phyloP scores from a whole-genome alignment of 2,888 invertebrate species.

The Drosophila subquinaria region DNA sequence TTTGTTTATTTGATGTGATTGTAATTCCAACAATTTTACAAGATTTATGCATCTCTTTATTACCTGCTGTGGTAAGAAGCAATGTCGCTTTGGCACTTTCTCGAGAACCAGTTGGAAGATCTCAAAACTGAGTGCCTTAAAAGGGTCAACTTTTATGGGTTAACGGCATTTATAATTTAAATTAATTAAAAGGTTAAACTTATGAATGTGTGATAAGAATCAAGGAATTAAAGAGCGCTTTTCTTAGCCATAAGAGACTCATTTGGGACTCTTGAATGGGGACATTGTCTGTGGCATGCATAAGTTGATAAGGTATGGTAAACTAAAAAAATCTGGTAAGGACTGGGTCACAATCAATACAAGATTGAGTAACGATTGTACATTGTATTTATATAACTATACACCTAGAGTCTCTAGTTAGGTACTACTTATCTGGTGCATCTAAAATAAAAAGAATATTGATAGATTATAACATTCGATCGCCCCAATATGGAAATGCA shows the following conservation, averaged over 20 bases:
- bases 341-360: conserved; percentile 41
- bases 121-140: not conserved
- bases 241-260: not conserved
- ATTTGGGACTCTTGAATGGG: conserved; percentile 9
- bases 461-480: not conserved
- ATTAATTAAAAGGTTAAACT: conserved; percentile 11
- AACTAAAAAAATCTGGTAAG: conserved; percentile 36
- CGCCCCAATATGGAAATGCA: conserved; percentile 11
- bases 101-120: conserved; percentile 3
- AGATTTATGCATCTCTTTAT: conserved; percentile 23
- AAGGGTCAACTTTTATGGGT: conserved; percentile 17
- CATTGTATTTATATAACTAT: too few species aligned
- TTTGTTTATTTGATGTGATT: conserved; percentile 1
- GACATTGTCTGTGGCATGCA: conserved; percentile 11
- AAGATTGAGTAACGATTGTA: too few species aligned
- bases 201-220: conserved; percentile 10
- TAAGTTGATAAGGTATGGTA: conserved; percentile 28
- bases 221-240: conserved; percentile 3
- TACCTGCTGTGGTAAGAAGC: not conserved
- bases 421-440: not conserved
- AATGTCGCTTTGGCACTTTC: conserved; percentile 14
- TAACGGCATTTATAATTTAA: conserved; percentile 16
- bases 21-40: too few species aligned
- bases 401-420: not conserved
- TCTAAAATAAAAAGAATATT: not conserved